Evolutionary conservation across 2,888 invertebrate genomes (phyloP).

Genomic region (Alloscopus bannaensis): DNA sequence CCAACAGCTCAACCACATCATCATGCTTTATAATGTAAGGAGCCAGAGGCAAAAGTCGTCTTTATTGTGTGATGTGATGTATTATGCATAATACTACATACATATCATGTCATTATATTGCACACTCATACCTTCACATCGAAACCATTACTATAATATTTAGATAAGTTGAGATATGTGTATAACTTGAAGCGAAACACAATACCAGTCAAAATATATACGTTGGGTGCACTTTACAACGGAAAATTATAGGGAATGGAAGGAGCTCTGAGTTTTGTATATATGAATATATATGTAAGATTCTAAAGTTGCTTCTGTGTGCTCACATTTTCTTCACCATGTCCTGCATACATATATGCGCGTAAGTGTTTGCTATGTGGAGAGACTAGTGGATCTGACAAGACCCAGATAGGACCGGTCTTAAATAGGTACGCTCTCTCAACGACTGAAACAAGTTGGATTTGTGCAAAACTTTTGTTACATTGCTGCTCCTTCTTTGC

Average conservation of each 20-base stretch:
- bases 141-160: background rate
- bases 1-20: no score
- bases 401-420: slow-evolving; percentile 53
- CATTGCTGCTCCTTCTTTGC: background rate
- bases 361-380: background rate
- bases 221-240: background rate
- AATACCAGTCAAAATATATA: background rate
- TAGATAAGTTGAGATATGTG: background rate
- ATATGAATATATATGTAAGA: background rate
- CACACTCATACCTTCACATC: background rate
- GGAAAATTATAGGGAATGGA: background rate
- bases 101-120: background rate
- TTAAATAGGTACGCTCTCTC: no score
- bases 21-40: no score
- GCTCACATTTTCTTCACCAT: no score
- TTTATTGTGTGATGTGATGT: slow-evolving; percentile 15
- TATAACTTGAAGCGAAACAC: background rate
- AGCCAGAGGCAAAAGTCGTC: background rate
- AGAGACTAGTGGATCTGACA: slow-evolving; percentile 42
- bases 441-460: no score
- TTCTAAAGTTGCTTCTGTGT: background rate
- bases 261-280: background rate
- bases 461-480: no score
- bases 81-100: slow-evolving; percentile 3
- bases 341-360: no score